Evolutionary conservation across 2,888 invertebrate species (phyloP).

Genomic region (Diplolepis rosae): DNA sequence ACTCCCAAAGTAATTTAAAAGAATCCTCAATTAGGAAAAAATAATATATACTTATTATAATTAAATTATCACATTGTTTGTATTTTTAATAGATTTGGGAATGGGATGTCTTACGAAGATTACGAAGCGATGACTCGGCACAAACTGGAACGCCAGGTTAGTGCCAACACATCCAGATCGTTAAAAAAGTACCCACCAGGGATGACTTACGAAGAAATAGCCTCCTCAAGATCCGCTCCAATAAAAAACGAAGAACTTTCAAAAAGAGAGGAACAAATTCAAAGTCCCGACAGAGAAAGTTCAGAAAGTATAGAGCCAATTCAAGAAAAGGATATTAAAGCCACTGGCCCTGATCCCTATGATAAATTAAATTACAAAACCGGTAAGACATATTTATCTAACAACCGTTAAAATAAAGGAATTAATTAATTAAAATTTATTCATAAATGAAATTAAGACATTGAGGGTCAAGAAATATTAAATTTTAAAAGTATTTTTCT

Average conservation of each 20-base stretch:
- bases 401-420: background rate
- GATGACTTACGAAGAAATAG: constrained; percentile 72
- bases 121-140: constrained; percentile 71
- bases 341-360: constrained; percentile 73
- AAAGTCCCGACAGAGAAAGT: constrained; percentile 65
- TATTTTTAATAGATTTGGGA: constrained; percentile 58
- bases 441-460: no score
- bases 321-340: constrained; percentile 70
- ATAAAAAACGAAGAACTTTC: constrained; percentile 52
- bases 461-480: no score
- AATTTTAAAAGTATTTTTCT: no score
- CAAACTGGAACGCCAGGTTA: constrained; percentile 68
- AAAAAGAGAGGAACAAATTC: constrained; percentile 55
- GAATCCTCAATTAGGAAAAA: constrained; percentile 23
- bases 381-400: constrained; percentile 70
- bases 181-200: constrained; percentile 67
- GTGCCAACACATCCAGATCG: constrained; percentile 58
- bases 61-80: constrained; percentile 7
- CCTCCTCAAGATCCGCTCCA: constrained; percentile 63
- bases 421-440: background rate
- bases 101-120: constrained; percentile 71
- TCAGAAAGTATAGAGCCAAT: constrained; percentile 68
- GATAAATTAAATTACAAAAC: constrained; percentile 73
- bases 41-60: constrained; percentile 14
- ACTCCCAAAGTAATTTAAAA: constrained; percentile 58